Evolutionary conservation across 2,797 vertebrate species (phyloP), one percentile per base, ranked within the genome.

Genomic region (Natrix natrix): DNA sequence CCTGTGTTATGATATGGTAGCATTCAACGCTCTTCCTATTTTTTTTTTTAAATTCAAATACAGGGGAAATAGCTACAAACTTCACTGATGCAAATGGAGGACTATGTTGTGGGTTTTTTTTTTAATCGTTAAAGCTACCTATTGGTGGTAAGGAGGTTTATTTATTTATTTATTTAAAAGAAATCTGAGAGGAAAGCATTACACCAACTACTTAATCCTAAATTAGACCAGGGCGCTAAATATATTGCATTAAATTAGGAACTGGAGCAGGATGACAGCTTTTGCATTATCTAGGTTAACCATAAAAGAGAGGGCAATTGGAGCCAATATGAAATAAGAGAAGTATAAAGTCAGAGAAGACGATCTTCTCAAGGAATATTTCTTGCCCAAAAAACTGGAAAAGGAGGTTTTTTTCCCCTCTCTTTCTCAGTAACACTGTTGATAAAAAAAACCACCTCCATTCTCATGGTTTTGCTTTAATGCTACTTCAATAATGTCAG

Each of bases 21-120:
- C 26, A 28, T n/a, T 52, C 17, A 55, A 20, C 11, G 13, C 28
- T 59, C 20, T 83, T 32, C 88, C 66, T 89, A 48, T 5, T 83
- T 74, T n/a, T 12, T 12, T 57, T 57, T 61, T 37, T 16, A 14
- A 43, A 4, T 78, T 78, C 37, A 48, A 48, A 48, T 24, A 43
- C 37, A 83, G 37, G 20, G 1, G 20, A 48, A 83, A 83, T 48
- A 22, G 20, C 37, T 83, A 83, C 74, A 83, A 83, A 24, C 37
- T 24, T 48, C 74, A 83, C 10, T 48, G 74, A 48, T 24, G 74
- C 0, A 0, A 83, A 48, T 24, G 20, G 20, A 74, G n/a, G 66
- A 8, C 24, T 83, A 10, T 0, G 0, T 12, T 24, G 16, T 17
- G 17, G 2, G 48, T 3, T 52, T 52, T 24, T 48, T 11, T 43